A percentile compares a stretch with the other conserved stretches of the same genome.
phyloP scores from a whole-genome alignment of 2,888 invertebrate genomes.

The Noctua janthina region DNA sequence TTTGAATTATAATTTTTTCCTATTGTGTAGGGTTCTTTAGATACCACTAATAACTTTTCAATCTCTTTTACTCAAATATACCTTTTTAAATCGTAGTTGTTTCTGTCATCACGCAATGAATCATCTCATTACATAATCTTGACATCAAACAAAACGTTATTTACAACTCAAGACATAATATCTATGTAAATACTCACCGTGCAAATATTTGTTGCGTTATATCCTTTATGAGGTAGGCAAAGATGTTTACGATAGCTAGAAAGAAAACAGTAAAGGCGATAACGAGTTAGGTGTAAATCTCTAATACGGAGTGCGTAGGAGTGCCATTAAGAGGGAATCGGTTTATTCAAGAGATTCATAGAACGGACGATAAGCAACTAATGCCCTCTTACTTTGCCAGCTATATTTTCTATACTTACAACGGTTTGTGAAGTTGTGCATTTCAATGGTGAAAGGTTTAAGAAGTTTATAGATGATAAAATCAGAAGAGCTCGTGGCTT shows the following conservation, averaged over 20 bases:
- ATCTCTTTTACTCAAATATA: background rate
- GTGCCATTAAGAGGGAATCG: constrained; percentile 48
- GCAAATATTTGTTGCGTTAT: constrained; percentile 36
- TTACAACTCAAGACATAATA: constrained; percentile 20
- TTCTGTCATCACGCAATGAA: background rate
- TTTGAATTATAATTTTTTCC: background rate
- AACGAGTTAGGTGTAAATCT: constrained; percentile 47
- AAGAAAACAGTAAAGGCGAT: constrained; percentile 46
- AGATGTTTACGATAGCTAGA: constrained; percentile 40
- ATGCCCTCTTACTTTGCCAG: constrained; percentile 5
- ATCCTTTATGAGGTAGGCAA: constrained; percentile 18
- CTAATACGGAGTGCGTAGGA: constrained; percentile 47
- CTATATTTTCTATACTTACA: constrained; percentile 9
- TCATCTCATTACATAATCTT: constrained; percentile 5
- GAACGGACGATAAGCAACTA: constrained; percentile 37
- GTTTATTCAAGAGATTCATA: constrained; percentile 54
- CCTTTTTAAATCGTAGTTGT: background rate
- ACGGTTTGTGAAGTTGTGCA: background rate
- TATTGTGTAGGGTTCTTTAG: no score
- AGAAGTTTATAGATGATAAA: background rate
- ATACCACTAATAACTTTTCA: background rate
- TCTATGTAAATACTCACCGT: constrained; percentile 12
- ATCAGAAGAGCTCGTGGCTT: no score
- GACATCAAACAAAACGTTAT: background rate
- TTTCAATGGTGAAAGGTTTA: background rate